phyloP scores from a whole-genome alignment of 2,888 invertebrate genomes.

The Pandemis cinnamomeana region DNA sequence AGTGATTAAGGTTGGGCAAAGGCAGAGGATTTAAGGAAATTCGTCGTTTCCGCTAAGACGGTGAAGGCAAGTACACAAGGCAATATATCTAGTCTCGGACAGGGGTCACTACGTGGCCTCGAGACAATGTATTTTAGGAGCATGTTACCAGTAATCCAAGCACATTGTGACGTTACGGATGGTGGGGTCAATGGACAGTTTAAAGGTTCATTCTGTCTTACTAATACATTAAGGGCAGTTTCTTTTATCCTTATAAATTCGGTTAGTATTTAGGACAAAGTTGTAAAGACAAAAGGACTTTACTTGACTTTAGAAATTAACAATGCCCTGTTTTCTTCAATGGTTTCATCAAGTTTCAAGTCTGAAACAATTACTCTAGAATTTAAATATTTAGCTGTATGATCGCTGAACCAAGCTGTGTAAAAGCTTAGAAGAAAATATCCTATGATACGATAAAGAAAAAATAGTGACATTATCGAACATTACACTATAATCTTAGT shows the following conservation, averaged over 20 bases:
- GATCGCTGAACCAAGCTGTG: no score
- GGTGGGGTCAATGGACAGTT: conserved; percentile 13
- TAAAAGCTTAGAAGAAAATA: no score
- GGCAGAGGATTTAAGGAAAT: neutral
- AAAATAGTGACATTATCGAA: neutral
- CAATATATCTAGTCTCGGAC: neutral
- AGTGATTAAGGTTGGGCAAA: neutral
- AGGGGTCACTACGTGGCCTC: neutral
- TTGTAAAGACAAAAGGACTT: neutral
- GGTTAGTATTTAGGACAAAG: neutral
- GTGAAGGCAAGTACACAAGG: neutral
- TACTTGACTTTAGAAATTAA: neutral
- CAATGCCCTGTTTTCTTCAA: no score
- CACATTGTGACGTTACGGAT: conserved; percentile 9
- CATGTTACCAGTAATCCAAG: conserved; percentile 27
- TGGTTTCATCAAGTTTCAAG: no score
- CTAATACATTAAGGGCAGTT: conserved; percentile 12
- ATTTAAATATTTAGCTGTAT: no score
- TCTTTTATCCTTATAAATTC: conserved; percentile 5
- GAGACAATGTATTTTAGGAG: conserved; percentile 19
- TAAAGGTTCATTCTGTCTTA: conserved; percentile 2
- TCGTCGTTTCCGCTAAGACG: neutral
- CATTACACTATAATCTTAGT: neutral
- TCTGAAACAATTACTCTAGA: no score
- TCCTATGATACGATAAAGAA: no score